These are phyloP conservation scores for Craterocephalus amniculus DNA, from an alignment of 2,797 vertebrate genomes.

Conservation along the genomic window DNA sequence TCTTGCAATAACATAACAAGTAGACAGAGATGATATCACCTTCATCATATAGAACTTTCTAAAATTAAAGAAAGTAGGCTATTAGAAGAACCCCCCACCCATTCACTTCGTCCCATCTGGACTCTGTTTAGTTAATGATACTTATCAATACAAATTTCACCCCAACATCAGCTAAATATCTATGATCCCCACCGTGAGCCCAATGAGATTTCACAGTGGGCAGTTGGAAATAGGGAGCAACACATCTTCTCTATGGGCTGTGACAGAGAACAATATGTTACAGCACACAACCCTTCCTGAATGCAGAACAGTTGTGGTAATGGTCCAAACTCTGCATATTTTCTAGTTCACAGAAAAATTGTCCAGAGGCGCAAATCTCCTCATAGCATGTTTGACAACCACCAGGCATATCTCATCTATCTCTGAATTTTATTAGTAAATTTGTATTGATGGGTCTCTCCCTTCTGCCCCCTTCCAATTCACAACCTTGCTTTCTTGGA, in stretches of 20 bases:
- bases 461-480: neutral
- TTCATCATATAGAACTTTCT: neutral
- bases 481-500: constrained; percentile 28
- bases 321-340: constrained; percentile 22
- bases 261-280: constrained; percentile 56
- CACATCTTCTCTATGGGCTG: constrained; percentile 30
- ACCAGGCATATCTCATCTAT: constrained; percentile 3
- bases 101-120: neutral
- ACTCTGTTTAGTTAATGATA: constrained; percentile 1
- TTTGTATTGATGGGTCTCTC: constrained; percentile 35
- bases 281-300: constrained; percentile 41
- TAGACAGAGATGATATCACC: neutral
- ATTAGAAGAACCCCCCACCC: neutral
- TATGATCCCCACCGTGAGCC: constrained; percentile 16
- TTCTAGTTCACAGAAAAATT: constrained; percentile 28
- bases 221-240: constrained; percentile 29
- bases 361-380: neutral
- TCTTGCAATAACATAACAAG: neutral
- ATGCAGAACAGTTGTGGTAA: constrained; percentile 33
- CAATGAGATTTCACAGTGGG: constrained; percentile 35
- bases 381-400: constrained; percentile 27
- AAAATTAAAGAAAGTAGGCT: neutral
- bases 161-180: constrained; percentile 9
- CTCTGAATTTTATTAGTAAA: constrained; percentile 19
- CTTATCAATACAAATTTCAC: constrained; percentile 20